Evolutionary conservation across 2,888 invertebrate genomes (phyloP), one percentile per base, ranked within the genome.

Genomic region (Cryptus armator): DNA sequence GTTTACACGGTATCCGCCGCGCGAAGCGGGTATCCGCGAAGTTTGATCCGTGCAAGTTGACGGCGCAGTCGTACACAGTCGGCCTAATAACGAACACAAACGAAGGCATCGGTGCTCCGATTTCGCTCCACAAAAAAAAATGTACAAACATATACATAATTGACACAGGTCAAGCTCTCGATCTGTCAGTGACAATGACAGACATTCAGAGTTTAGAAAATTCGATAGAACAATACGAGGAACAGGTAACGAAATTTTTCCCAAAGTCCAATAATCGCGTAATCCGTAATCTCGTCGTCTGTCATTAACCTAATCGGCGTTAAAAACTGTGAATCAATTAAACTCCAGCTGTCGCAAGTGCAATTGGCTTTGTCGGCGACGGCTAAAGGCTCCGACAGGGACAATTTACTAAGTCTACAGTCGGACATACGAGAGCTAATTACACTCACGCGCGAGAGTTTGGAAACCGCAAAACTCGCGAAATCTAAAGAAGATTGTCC

Each of bases 361-460:
- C 94, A 95, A 86, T 93, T 95, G 88, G 96, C 96, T 5, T 91
- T 97, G 14, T 91, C 93, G 82, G 91, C 91, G 19, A 94, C 94
- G 12, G 89, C 94, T 16, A 93, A 94, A 83, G 94, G 94, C 24
- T 93, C 94, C 0, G 95, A 96, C 86, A 95, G 94, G 56, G 94
- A 95, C 67, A 96, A 96, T 43, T 93, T 97, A 29, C 85, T 95
- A 70, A 94, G 95, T 64, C 93, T 97, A 12, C 95, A 95, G 90
- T 94, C 95, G 29, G 96, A 97, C 90, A 94, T 97, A 59, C 93
- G 95, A 87, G 96, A 97, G 92, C 94, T 97, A 0, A 95, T 97
- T 74, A 94, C 95, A n/a, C 93, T 97, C 53, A 97, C 97, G 0
- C 94, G 95, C 90, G 96, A 96, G 91, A 95, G 95, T 88, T 90